Percentiles rank a stretch among this genome's conserved stretches.
Evolutionary conservation across 2,888 invertebrate species (phyloP).

Genomic region (Plagodis pulveraria): DNA sequence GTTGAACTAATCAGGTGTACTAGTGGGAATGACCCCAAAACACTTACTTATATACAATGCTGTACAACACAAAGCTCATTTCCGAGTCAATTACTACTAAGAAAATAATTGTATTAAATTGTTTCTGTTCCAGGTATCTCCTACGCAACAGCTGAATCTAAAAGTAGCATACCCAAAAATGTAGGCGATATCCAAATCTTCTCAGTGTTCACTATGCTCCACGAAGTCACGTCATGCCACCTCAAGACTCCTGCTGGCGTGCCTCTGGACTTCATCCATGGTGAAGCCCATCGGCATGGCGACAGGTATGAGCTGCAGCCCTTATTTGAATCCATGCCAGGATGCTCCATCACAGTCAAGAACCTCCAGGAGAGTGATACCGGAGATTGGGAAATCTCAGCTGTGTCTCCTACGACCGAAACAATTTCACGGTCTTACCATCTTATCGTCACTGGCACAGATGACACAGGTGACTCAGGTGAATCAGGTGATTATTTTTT

Average conservation of each 20-base stretch:
- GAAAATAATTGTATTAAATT: too few species aligned
- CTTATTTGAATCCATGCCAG: neutral
- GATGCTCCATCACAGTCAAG: conserved; percentile 22
- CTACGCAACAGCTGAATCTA: neutral
- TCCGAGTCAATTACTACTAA: too few species aligned
- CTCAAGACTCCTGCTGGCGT: conserved; percentile 20
- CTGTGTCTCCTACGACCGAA: neutral
- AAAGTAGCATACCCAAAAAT: neutral
- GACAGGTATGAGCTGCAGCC: conserved; percentile 22
- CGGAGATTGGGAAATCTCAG: conserved; percentile 28
- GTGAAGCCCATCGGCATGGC: conserved; percentile 3
- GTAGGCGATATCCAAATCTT: conserved; percentile 22
- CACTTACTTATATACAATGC: too few species aligned
- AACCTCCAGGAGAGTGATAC: conserved; percentile 20
- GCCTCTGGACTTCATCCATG: conserved; percentile 19
- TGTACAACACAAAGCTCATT: too few species aligned
- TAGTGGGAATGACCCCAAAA: too few species aligned
- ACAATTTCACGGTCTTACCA: conserved; percentile 3
- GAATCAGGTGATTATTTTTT: neutral
- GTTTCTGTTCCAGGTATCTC: conserved; percentile 19
- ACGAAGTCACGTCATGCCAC: conserved; percentile 19
- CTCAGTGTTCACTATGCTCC: conserved; percentile 1
- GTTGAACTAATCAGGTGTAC: too few species aligned
- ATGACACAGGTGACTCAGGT: neutral
- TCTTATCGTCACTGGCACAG: conserved; percentile 17